These are phyloP conservation scores for Eleutherodactylus coqui DNA, from an alignment of 2,797 vertebrate species.

Conservation along the genomic window DNA sequence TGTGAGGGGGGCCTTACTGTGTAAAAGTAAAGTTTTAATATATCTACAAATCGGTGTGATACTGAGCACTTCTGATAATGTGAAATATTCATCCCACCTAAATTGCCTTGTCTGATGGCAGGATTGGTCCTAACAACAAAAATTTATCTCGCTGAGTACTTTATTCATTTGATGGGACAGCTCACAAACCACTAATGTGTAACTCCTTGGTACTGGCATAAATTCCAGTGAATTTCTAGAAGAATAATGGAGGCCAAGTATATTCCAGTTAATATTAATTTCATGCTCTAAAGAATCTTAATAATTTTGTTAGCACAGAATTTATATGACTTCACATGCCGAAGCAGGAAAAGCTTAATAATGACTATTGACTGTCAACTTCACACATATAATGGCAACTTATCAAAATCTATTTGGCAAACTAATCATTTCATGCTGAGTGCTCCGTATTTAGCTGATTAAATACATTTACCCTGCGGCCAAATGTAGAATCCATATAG, in stretches of 20 bases:
- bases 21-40: not conserved
- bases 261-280: slow-evolving; percentile 35
- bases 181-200: not conserved
- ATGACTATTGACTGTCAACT: slow-evolving; percentile 33
- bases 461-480: not conserved
- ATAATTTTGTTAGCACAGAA: slow-evolving; percentile 20
- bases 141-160: not conserved
- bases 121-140: not conserved
- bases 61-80: not conserved
- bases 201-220: slow-evolving; percentile 7
- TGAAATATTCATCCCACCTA: not conserved
- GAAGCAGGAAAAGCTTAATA: slow-evolving; percentile 15
- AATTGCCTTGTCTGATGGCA: not conserved
- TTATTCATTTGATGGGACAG: slow-evolving; percentile 17
- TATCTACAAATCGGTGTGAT: not conserved
- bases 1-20: too few species aligned
- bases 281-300: slow-evolving; percentile 40
- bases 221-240: not conserved
- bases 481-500: not conserved
- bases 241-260: slow-evolving; percentile 10
- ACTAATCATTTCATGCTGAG: slow-evolving; percentile 31
- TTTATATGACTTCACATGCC: slow-evolving; percentile 26
- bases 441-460: slow-evolving; percentile 20
- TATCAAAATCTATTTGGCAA: slow-evolving; percentile 25
- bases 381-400: slow-evolving; percentile 31